Evolutionary conservation across 1,140 invertebrate genomes (phyloP), one percentile per base, ranked within the genome.

Genomic region (Achroia grisella): DNA sequence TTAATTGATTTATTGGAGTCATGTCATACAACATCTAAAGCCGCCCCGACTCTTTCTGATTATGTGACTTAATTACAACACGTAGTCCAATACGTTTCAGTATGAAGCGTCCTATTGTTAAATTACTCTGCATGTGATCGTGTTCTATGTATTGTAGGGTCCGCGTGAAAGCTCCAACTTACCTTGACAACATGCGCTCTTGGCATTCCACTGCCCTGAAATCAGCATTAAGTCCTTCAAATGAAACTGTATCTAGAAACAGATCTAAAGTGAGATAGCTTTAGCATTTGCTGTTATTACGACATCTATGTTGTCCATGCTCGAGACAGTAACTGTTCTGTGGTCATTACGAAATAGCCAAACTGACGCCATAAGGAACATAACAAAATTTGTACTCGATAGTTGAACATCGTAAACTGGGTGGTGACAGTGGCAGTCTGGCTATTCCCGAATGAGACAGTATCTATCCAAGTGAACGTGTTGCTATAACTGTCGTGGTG

Each of bases 161-260:
- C 35, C 8, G 44, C 44, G 35, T 46, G 28, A 32, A 46, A 46
- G 44, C 33, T 35, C 35, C 39, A 41, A 48, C 75, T 82, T 68
- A 84, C 80, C 80, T 82, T 84, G 1, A 84, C 72, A 48, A 82
- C 72, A 51, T 82, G 78, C 11, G 76, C 48, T 62, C 71, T 80
- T 56, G 61, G 55, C 44, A 78, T 49, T 40, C 78, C 80, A 76
- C 74, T 82, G 59, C 74, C 80, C 80, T 84, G 80, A 71, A 84
- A 84, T 64, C 55, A 76, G 76, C 15, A 77, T 49, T 52, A 32
- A 36, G 61, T 44, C 49, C 57, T 69, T 73, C 53, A 71, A 63
- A 65, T 48, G 36, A n/a, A 32, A 32, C 42, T 40, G 5, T 39
- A 52, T 34, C 28, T 33, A 8, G 9, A 14, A 11, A 23, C 30